phyloP scores from a whole-genome alignment of 2,797 vertebrate species.

The Periparus ater region DNA sequence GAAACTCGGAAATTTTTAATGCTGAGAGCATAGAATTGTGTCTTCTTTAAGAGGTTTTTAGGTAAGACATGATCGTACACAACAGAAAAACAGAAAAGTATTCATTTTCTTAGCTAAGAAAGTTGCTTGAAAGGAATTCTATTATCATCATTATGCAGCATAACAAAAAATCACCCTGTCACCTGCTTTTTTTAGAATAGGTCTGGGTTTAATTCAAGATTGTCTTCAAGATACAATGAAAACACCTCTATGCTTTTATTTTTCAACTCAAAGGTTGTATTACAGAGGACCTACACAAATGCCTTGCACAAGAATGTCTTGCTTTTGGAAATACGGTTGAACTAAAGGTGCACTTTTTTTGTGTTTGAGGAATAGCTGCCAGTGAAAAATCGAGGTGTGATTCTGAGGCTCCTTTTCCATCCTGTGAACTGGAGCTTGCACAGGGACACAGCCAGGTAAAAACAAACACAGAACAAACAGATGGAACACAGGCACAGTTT shows the following conservation, averaged over 20 bases:
- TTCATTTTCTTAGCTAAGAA: background rate
- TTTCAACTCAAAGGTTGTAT: background rate
- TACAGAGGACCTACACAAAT: background rate
- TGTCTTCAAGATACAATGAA: background rate
- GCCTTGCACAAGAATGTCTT: background rate
- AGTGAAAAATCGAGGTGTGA: background rate
- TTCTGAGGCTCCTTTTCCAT: background rate
- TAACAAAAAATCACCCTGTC: background rate
- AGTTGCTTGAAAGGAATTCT: background rate
- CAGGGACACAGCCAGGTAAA: background rate
- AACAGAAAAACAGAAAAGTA: background rate
- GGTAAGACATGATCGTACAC: background rate
- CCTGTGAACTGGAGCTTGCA: background rate
- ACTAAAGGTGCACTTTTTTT: background rate
- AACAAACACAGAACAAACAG: background rate
- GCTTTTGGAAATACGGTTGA: background rate
- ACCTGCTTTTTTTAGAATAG: background rate
- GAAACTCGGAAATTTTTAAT: background rate
- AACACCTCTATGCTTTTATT: background rate
- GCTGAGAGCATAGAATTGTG: background rate
- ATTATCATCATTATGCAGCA: accelerated
- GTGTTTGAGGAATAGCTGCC: background rate
- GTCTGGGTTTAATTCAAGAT: background rate
- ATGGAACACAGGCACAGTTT: background rate
- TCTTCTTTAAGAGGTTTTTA: background rate